phyloP scores from a whole-genome alignment of 2,888 invertebrate species.

The Drosophila meridionalis region DNA sequence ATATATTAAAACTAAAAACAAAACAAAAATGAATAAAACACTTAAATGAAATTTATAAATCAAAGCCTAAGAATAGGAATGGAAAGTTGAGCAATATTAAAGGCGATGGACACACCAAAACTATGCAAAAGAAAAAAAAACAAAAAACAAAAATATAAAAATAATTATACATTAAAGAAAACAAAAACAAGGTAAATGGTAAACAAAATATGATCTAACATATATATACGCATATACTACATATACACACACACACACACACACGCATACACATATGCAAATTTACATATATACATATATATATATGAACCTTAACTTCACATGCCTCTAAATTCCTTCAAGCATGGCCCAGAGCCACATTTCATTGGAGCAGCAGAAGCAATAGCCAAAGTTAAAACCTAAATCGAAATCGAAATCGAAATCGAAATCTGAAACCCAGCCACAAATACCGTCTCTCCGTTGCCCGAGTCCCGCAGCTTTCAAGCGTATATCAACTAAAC shows the following conservation, averaged over 20 bases:
- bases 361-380: background rate
- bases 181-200: conserved; percentile 8
- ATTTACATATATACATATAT: conserved; percentile 13
- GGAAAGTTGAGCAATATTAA: conserved; percentile 61
- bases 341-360: conserved; percentile 15
- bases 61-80: conserved; percentile 52
- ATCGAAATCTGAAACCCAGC: background rate
- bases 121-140: conserved; percentile 29
- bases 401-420: background rate
- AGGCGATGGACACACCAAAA: conserved; percentile 43
- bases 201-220: conserved; percentile 42
- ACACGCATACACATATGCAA: conserved; percentile 8
- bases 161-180: conserved; percentile 19
- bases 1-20: conserved; percentile 72
- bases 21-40: conserved; percentile 48
- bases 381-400: background rate
- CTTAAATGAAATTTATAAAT: conserved; percentile 73
- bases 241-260: conserved; percentile 22
- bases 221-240: conserved; percentile 46
- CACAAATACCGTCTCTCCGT: conserved; percentile 9
- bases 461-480: conserved; percentile 10
- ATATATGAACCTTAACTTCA: conserved; percentile 30
- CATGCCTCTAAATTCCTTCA: conserved; percentile 38
- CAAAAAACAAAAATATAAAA: conserved; percentile 5
- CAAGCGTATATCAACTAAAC: conserved; percentile 7